A percentile compares a stretch with the other conserved stretches of the same genome.
phyloP scores from a whole-genome alignment of 2,888 invertebrate species.

The Lucinisca nassula region DNA sequence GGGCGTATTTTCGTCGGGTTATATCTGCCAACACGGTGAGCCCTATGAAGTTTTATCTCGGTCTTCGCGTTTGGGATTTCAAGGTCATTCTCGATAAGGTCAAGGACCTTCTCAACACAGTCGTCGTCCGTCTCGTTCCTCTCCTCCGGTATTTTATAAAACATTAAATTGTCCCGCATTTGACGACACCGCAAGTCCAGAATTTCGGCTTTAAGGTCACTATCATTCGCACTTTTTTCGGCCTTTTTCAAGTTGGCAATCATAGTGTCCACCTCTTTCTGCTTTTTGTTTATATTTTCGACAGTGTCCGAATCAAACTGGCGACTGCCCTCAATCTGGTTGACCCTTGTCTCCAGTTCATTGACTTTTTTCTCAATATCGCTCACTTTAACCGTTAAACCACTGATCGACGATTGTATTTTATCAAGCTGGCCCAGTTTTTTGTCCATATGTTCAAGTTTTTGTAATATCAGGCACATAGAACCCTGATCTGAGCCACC shows the following conservation, averaged over 20 bases:
- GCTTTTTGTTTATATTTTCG: not conserved
- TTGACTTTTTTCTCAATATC: not conserved
- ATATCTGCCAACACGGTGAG: not conserved
- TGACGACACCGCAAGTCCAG: not conserved
- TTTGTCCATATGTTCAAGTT: constrained; percentile 4
- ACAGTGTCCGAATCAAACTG: not conserved
- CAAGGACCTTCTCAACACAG: not conserved
- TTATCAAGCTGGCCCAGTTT: not conserved
- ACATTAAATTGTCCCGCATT: constrained; percentile 17
- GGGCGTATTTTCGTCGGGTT: not conserved
- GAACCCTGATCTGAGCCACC: not conserved
- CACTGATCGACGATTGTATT: not conserved
- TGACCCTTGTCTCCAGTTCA: not conserved
- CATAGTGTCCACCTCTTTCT: not conserved
- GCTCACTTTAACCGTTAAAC: not conserved
- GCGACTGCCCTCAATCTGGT: not conserved
- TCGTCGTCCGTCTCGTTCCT: not conserved
- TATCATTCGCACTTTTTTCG: not conserved
- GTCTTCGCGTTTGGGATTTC: not conserved
- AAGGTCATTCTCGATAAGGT: not conserved
- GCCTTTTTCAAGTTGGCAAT: not conserved
- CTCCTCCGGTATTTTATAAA: constrained; percentile 11
- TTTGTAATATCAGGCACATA: not conserved
- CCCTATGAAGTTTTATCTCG: not conserved
- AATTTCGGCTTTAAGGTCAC: not conserved